Evolutionary conservation across 2,797 vertebrate genomes (phyloP).

Genomic region (Octomys mimax): DNA sequence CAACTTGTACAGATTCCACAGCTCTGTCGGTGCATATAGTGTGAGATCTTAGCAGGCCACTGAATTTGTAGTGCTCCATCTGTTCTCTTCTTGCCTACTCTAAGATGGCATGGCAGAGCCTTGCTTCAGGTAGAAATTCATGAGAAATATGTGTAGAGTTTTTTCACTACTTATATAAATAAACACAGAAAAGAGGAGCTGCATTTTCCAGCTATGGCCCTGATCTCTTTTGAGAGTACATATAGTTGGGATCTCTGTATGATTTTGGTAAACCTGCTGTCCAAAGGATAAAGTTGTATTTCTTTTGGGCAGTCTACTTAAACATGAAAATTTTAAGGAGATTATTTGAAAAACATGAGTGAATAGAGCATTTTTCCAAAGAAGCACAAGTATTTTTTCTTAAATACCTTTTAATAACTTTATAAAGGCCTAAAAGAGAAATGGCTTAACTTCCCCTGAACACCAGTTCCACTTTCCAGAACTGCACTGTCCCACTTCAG

Average conservation of each 20-base stretch:
- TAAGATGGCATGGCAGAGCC: not conserved
- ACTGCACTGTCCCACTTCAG: not conserved
- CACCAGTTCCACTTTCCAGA: not conserved
- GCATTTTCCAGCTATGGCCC: not conserved
- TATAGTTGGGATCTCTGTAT: not conserved
- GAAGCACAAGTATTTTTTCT: not conserved
- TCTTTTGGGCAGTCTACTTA: not conserved
- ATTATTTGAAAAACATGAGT: conserved; percentile 59
- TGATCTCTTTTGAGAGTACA: not conserved
- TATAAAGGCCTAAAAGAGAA: conserved; percentile 30
- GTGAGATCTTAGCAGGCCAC: not conserved
- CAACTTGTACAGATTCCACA: not conserved
- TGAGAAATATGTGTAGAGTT: not conserved
- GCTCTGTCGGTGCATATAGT: not conserved
- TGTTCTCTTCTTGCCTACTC: not conserved
- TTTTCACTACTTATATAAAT: conserved; percentile 32
- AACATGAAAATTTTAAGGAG: conserved; percentile 45
- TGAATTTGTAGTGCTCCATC: accelerated
- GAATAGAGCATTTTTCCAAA: not conserved
- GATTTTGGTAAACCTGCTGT: conserved; percentile 35
- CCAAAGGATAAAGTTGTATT: conserved; percentile 21
- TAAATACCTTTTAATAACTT: conserved; percentile 10
- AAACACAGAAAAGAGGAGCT: conserved; percentile 26
- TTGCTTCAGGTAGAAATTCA: conserved; percentile 2
- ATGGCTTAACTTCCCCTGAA: not conserved